Evolutionary conservation across 2,113 vertebrate genomes (phyloP).

Genomic region (Cochlearius cochlearius): DNA sequence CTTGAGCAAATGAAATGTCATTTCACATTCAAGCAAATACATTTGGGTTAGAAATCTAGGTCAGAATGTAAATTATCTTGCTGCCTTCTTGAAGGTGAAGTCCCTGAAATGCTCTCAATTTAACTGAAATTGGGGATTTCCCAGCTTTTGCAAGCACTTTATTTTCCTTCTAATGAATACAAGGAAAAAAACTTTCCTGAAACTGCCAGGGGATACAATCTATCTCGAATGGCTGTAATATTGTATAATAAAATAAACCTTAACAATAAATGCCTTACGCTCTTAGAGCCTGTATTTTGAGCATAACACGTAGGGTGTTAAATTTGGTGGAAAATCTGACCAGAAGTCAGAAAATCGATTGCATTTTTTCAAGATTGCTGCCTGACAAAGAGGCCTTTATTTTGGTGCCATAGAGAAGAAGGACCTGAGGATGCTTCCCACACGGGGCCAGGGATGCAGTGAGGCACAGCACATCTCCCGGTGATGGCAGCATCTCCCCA

Average conservation of each 20-base stretch:
- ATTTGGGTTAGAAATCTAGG: conserved; percentile 70
- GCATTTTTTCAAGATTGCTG: background rate
- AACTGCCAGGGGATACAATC: conserved; percentile 49
- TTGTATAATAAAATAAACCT: conserved; percentile 48
- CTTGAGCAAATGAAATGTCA: conserved; percentile 63
- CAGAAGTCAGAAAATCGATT: conserved; percentile 11
- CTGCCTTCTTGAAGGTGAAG: conserved; percentile 57
- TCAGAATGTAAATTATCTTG: conserved; percentile 65
- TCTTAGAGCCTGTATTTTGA: conserved; percentile 3
- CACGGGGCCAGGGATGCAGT: accelerated
- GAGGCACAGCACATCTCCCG: accelerated
- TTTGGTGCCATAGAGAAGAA: background rate
- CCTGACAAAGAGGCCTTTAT: background rate
- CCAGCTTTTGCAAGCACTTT: conserved; percentile 56
- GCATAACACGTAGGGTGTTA: background rate
- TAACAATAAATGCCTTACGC: conserved; percentile 7
- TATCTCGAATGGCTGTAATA: conserved; percentile 11
- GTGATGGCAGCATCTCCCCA: background rate
- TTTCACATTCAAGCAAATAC: conserved; percentile 62
- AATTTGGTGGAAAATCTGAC: conserved; percentile 55
- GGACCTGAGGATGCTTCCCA: background rate
- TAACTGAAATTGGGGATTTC: conserved; percentile 62
- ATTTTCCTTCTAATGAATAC: conserved; percentile 58
- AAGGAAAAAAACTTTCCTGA: conserved; percentile 1
- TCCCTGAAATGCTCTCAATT: conserved; percentile 61